phyloP scores from a whole-genome alignment of 1,140 invertebrate genomes.

The Tribolium madens region DNA sequence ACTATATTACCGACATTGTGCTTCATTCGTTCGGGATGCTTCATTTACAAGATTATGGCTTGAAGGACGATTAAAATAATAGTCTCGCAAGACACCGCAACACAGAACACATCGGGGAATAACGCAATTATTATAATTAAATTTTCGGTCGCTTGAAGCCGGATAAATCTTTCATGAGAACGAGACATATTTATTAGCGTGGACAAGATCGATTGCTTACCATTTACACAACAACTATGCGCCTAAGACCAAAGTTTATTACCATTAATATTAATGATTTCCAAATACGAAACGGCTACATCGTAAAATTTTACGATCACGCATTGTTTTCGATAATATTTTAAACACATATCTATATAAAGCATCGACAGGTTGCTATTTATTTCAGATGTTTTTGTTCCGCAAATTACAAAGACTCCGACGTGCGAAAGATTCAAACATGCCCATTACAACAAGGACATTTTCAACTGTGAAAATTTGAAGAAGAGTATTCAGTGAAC shows the following conservation, averaged over 20 bases:
- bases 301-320: constrained; percentile 49
- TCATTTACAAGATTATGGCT: constrained; percentile 20
- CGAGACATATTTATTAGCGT: constrained; percentile 30
- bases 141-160: neutral
- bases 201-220: constrained; percentile 20
- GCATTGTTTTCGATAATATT: constrained; percentile 48
- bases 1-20: constrained; percentile 21
- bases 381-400: constrained; percentile 22
- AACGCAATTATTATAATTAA: constrained; percentile 24
- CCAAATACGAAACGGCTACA: constrained; percentile 43
- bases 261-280: constrained; percentile 44
- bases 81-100: neutral
- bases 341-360: constrained; percentile 49
- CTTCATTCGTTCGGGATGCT: constrained; percentile 18
- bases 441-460: neutral
- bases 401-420: constrained; percentile 10
- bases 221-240: constrained; percentile 19
- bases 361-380: constrained; percentile 23
- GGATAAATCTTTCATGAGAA: constrained; percentile 34
- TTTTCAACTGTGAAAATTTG: too few relatives aligned
- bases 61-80: constrained; percentile 16
- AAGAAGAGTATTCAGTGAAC: too few relatives aligned
- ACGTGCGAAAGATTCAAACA: neutral
- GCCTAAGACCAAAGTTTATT: constrained; percentile 13
- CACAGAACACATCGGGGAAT: constrained; percentile 1